These are phyloP conservation scores for Dipodomys spectabilis DNA, from an alignment of 2,113 vertebrate genomes.

Conservation along the genomic window DNA sequence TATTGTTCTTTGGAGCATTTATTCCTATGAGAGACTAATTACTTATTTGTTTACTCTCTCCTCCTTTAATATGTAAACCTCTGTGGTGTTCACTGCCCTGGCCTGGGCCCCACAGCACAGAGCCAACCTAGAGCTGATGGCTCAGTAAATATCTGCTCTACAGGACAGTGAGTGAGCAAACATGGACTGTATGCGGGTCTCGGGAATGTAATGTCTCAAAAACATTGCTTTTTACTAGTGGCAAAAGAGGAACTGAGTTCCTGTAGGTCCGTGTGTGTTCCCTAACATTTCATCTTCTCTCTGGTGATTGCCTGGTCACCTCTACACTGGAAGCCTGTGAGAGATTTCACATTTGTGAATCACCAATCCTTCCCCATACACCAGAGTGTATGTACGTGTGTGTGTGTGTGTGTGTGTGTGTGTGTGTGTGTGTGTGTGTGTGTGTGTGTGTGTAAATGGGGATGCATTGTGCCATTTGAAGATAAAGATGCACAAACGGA, in stretches of 20 bases:
- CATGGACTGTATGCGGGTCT: neutral
- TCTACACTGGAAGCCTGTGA: neutral
- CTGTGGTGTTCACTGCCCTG: neutral
- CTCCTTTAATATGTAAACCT: neutral
- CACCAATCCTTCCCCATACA: neutral
- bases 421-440: neutral
- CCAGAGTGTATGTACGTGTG: neutral
- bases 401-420: neutral
- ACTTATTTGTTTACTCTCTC: neutral
- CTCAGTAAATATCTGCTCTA: neutral
- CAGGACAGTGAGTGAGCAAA: neutral
- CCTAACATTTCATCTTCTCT: too few relatives aligned
- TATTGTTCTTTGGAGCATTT: neutral
- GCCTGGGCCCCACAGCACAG: neutral
- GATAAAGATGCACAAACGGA: accelerated
- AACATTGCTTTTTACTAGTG: neutral
- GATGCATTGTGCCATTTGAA: neutral
- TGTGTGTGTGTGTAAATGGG: neutral
- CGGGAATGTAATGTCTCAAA: neutral
- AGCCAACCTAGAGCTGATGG: neutral
- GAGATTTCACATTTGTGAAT: neutral
- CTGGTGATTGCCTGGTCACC: neutral
- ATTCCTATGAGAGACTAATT: neutral
- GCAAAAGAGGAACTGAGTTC: neutral
- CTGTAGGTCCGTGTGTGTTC: too few relatives aligned